These are phyloP conservation scores for Synergus laeviventris DNA, from an alignment of 2,888 invertebrate genomes.

Conservation along the genomic window DNA sequence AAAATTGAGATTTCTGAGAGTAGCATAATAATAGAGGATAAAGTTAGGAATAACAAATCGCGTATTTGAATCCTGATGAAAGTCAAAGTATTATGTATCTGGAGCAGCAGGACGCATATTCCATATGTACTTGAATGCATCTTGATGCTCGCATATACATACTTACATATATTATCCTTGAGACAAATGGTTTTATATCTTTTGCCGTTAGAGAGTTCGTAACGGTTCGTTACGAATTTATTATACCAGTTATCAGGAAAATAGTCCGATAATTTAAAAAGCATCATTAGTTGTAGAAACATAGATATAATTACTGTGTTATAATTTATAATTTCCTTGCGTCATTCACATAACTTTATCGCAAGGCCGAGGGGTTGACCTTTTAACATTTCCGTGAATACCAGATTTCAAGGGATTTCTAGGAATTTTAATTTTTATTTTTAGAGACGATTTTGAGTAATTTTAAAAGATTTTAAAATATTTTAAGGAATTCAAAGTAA, in stretches of 20 bases:
- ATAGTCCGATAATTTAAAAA: not conserved
- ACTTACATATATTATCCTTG: not conserved
- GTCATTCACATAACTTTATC: not conserved
- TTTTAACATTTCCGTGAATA: no score
- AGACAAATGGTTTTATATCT: not conserved
- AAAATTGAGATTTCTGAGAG: not conserved
- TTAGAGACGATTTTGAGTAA: no score
- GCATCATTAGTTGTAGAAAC: not conserved
- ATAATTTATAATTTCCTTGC: not conserved
- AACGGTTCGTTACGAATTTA: not conserved
- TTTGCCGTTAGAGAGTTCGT: constrained; percentile 1
- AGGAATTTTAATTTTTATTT: no score
- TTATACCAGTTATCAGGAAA: not conserved
- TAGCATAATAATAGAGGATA: not conserved
- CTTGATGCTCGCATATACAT: not conserved
- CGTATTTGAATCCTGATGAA: not conserved
- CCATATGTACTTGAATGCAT: not conserved
- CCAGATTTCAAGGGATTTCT: no score
- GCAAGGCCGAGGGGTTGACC: not conserved
- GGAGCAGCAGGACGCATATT: not conserved
- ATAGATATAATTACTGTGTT: not conserved
- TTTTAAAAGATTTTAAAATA: no score
- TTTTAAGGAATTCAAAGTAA: no score
- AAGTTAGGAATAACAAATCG: not conserved
- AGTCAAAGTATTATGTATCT: constrained; percentile 6